Evolutionary conservation across 2,797 vertebrate species (phyloP).

Genomic region (Telmatherina bonti): DNA sequence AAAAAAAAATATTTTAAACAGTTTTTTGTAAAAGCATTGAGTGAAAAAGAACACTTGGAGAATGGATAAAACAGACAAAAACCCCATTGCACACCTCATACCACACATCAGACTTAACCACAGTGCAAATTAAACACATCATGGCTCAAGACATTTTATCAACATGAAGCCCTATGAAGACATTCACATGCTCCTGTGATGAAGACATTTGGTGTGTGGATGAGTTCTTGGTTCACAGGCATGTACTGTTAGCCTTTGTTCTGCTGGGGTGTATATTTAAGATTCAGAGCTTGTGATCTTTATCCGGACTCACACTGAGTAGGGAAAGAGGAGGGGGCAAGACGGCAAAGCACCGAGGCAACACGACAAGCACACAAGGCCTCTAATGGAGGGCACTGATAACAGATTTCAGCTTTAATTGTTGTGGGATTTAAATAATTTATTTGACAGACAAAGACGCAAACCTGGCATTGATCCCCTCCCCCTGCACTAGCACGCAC

Average conservation of each 20-base stretch:
- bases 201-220: slow-evolving; percentile 32
- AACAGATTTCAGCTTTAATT: slow-evolving; percentile 83
- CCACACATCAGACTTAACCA: slow-evolving; percentile 11
- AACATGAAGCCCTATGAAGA: slow-evolving; percentile 5
- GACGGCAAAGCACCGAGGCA: slow-evolving; percentile 34
- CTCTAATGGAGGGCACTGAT: slow-evolving; percentile 73
- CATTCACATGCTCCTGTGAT: slow-evolving; percentile 32
- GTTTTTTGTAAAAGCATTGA: slow-evolving; percentile 2
- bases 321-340: slow-evolving; percentile 25
- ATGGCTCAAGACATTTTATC: slow-evolving; percentile 18
- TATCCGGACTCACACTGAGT: slow-evolving; percentile 58
- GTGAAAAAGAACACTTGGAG: slow-evolving; percentile 9
- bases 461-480: slow-evolving; percentile 54
- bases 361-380: slow-evolving; percentile 40
- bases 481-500: slow-evolving; percentile 47
- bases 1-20: neutral
- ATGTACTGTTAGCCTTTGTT: slow-evolving; percentile 63
- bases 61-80: slow-evolving; percentile 24
- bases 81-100: neutral
- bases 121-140: slow-evolving; percentile 23
- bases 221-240: slow-evolving; percentile 35
- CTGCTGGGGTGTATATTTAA: slow-evolving; percentile 70
- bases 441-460: slow-evolving; percentile 77
- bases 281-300: slow-evolving; percentile 73
- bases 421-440: slow-evolving; percentile 85